Evolutionary conservation across 2,888 invertebrate species (phyloP).

Genomic region (Apantesis nais): DNA sequence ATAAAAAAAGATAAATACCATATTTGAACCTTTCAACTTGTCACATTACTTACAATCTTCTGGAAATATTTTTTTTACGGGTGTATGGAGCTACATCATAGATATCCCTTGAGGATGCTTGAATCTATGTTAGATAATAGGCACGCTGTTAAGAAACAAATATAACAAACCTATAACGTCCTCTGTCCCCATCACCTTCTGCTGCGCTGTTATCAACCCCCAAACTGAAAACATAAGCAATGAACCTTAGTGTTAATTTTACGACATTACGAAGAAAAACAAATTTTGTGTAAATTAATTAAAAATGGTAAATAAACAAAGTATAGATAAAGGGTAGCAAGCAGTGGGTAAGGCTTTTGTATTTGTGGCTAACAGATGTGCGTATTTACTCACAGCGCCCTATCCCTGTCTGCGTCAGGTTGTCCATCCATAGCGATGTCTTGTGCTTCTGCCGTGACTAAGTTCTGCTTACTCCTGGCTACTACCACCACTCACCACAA

Average conservation of each 20-base stretch:
- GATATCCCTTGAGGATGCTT: neutral
- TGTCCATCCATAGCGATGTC: constrained; percentile 53
- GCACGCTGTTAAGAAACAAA: neutral
- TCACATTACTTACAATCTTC: neutral
- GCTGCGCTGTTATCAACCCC: constrained; percentile 68
- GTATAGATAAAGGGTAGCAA: neutral
- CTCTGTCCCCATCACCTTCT: constrained; percentile 69
- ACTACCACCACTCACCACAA: constrained; percentile 7
- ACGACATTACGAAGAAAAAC: too few species aligned
- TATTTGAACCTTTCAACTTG: neutral
- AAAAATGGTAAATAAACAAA: neutral
- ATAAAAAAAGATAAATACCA: neutral
- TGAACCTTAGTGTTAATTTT: neutral
- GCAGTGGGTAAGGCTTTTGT: neutral
- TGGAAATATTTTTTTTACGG: neutral
- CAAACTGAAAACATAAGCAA: constrained; percentile 41
- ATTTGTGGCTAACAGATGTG: neutral
- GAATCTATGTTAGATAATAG: neutral
- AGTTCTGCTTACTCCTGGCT: constrained; percentile 7
- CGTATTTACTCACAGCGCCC: constrained; percentile 47
- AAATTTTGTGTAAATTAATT: too few species aligned
- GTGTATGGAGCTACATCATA: neutral
- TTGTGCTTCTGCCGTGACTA: neutral
- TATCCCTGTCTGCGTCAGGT: constrained; percentile 54
- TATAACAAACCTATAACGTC: constrained; percentile 62